Percentiles rank a stretch among this genome's conserved stretches.
phyloP scores from a whole-genome alignment of 2,888 invertebrate species.

The Cheilosia pagana region DNA sequence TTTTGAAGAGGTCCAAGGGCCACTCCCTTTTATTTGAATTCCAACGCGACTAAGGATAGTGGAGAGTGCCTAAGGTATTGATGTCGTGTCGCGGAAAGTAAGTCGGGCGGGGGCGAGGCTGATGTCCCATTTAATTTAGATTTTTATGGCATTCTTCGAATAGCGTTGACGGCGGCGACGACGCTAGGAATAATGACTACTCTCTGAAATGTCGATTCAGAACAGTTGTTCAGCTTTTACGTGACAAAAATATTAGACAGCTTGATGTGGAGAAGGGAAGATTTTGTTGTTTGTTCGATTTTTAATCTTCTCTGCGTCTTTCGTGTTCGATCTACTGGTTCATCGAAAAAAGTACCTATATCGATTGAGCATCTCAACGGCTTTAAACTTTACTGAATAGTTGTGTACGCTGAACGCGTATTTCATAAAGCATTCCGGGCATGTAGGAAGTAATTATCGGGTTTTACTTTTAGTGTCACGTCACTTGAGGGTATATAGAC shows the following conservation, averaged over 20 bases:
- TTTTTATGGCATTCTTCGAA: conserved; percentile 63
- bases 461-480: conserved; percentile 6
- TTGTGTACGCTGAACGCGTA: conserved; percentile 48
- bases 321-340: conserved; percentile 35
- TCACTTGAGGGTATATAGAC: too few species aligned
- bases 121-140: conserved; percentile 73
- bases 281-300: conserved; percentile 15
- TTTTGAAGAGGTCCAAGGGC: conserved; percentile 53
- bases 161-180: conserved; percentile 57
- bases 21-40: conserved; percentile 51
- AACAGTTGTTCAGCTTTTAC: conserved; percentile 62
- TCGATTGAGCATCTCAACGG: conserved; percentile 25
- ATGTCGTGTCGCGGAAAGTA: conserved; percentile 32
- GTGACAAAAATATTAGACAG: conserved; percentile 68
- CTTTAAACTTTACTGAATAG: conserved; percentile 52
- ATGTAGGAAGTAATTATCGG: conserved; percentile 17
- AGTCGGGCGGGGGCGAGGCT: conserved; percentile 34
- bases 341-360: conserved; percentile 7
- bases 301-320: conserved; percentile 50
- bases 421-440: conserved; percentile 16
- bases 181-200: conserved; percentile 64
- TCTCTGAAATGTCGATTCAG: conserved; percentile 57
- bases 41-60: conserved; percentile 47
- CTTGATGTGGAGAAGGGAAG: conserved; percentile 7
- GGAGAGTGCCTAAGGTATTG: conserved; percentile 46